Evolutionary conservation across 2,113 vertebrate species (phyloP).

Genomic region (Notarius lentiginosus): DNA sequence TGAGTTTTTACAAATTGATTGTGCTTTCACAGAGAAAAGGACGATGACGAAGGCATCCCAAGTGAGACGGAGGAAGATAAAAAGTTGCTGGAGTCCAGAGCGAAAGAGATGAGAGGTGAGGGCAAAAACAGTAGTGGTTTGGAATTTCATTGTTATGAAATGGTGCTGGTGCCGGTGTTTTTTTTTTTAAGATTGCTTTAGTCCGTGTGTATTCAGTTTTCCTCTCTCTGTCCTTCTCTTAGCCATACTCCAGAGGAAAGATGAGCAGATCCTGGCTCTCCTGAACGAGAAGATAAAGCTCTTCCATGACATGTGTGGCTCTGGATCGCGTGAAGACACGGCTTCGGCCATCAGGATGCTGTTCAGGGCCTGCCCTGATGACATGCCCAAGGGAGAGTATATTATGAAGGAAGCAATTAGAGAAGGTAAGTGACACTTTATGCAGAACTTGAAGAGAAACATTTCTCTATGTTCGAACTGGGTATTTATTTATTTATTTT

Average conservation of each 20-base stretch:
- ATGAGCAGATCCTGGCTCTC: conserved; percentile 86
- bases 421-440: conserved; percentile 77
- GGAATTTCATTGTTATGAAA: neutral
- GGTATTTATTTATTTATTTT: neutral
- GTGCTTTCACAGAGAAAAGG: conserved; percentile 79
- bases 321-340: conserved; percentile 69
- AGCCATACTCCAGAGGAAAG: conserved; percentile 91
- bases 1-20: neutral
- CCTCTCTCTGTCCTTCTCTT: conserved; percentile 23
- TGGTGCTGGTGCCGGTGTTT: neutral
- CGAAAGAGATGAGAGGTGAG: conserved; percentile 90
- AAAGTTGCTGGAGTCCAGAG: conserved; percentile 82
- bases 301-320: conserved; percentile 87
- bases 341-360: conserved; percentile 65
- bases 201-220: neutral
- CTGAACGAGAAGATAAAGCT: conserved; percentile 90
- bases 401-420: conserved; percentile 88
- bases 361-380: conserved; percentile 86
- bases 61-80: conserved; percentile 95
- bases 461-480: neutral
- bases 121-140: neutral
- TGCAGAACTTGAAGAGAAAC: neutral
- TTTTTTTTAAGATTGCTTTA: neutral
- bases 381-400: conserved; percentile 81
- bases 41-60: conserved; percentile 95